Evolutionary conservation across 1,140 invertebrate species (phyloP).

Genomic region (Drosophila guanche): DNA sequence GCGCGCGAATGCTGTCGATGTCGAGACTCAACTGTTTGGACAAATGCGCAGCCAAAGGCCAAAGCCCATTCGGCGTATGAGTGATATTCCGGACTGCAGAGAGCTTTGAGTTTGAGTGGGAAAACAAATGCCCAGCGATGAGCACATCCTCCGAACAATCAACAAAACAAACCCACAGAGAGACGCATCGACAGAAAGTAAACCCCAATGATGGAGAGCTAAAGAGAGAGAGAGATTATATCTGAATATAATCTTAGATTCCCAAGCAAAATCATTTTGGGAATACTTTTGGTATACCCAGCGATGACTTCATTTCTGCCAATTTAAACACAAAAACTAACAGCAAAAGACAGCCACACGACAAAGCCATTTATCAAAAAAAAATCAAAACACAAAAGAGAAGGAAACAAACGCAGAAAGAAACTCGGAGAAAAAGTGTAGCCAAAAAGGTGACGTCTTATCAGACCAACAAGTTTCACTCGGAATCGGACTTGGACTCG

Average conservation of each 20-base stretch:
- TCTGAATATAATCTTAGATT: not conserved
- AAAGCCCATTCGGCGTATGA: constrained; percentile 68
- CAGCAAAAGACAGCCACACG: constrained; percentile 41
- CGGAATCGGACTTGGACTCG: constrained; percentile 18
- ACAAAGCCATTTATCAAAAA: constrained; percentile 70
- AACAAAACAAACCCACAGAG: constrained; percentile 9
- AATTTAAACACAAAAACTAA: constrained; percentile 57
- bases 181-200: constrained; percentile 6
- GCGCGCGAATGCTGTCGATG: constrained; percentile 66
- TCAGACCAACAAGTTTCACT: constrained; percentile 64
- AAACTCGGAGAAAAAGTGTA: not conserved
- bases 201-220: constrained; percentile 8
- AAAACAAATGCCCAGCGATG: constrained; percentile 2
- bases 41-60: constrained; percentile 65
- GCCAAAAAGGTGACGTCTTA: constrained; percentile 52
- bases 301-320: constrained; percentile 74
- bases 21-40: constrained; percentile 75
- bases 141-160: constrained; percentile 23
- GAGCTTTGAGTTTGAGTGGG: constrained; percentile 57
- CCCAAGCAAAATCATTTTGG: constrained; percentile 25
- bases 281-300: constrained; percentile 26
- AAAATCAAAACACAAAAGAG: constrained; percentile 3
- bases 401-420: constrained; percentile 28
- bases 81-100: constrained; percentile 60
- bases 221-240: constrained; percentile 1